Evolutionary conservation across 2,113 vertebrate genomes (phyloP).

Genomic region (Prionailurus viverrinus): DNA sequence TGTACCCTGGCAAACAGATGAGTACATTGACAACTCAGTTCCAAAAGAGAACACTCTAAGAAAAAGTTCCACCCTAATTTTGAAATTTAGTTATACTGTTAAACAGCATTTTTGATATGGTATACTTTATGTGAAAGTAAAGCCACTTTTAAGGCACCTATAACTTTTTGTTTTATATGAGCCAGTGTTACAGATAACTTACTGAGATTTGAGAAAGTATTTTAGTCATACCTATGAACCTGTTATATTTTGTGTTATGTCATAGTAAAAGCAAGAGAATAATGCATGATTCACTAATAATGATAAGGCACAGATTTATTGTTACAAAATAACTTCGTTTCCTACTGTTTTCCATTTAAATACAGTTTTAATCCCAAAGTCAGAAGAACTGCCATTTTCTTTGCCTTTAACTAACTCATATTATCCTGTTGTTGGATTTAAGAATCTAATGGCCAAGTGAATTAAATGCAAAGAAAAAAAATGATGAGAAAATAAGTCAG

Average conservation of each 20-base stretch:
- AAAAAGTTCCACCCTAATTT: background rate
- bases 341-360: background rate
- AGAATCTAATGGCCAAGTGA: background rate
- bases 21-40: background rate
- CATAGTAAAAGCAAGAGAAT: background rate
- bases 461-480: background rate
- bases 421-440: background rate
- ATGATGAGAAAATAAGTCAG: background rate
- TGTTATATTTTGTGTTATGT: background rate
- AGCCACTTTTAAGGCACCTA: conserved; percentile 42
- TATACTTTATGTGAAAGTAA: background rate
- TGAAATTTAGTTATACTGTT: conserved; percentile 30
- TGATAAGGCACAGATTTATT: background rate
- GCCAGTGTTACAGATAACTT: background rate
- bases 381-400: background rate
- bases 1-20: background rate
- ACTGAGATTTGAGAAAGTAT: background rate
- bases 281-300: background rate
- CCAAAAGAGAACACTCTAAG: background rate
- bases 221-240: background rate
- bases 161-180: background rate
- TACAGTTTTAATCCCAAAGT: background rate
- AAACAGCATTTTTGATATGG: background rate
- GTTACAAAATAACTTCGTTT: background rate
- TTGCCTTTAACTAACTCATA: background rate